Percentiles rank a stretch among this genome's conserved stretches.
Conservation (phyloP, 2,113 vertebrate genomes). For the Chlorocebus sabaeus region DNA sequence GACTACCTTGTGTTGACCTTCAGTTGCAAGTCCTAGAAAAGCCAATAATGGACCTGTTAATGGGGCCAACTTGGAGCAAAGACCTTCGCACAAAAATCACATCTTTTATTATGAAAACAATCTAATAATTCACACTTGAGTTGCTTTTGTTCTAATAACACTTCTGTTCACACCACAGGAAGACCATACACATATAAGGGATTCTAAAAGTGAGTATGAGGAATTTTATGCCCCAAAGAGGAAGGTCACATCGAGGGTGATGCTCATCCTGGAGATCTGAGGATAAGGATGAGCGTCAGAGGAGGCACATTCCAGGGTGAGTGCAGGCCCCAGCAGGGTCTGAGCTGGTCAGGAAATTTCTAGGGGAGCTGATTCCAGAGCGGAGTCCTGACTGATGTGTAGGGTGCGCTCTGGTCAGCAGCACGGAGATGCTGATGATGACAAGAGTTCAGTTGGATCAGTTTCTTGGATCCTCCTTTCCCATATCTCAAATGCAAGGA, state of each 20-base stretch:
- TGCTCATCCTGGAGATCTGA: rapidly evolving
- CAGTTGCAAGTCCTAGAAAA: neutral
- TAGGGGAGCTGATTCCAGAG: neutral
- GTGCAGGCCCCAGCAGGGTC: no score
- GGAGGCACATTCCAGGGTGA: rapidly evolving
- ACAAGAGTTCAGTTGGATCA: rapidly evolving
- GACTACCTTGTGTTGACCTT: neutral
- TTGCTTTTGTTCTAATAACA: neutral
- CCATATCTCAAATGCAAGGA: rapidly evolving
- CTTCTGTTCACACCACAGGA: neutral
- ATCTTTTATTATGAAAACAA: neutral
- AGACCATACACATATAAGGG: neutral
- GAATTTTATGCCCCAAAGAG: neutral
- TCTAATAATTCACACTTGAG: neutral
- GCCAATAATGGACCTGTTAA: neutral
- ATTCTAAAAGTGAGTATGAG: neutral
- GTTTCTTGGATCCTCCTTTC: neutral
- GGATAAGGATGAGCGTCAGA: rapidly evolving
- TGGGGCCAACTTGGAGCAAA: neutral
- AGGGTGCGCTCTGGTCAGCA: rapidly evolving
- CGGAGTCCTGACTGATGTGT: rapidly evolving
- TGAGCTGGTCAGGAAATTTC: neutral
- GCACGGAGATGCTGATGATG: neutral
- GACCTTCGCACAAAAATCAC: neutral
- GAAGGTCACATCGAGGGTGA: rapidly evolving